Percentiles rank a stretch among this genome's conserved stretches.
Evolutionary conservation across 2,888 invertebrate genomes (phyloP).

Genomic region (Cordilura impudica): DNA sequence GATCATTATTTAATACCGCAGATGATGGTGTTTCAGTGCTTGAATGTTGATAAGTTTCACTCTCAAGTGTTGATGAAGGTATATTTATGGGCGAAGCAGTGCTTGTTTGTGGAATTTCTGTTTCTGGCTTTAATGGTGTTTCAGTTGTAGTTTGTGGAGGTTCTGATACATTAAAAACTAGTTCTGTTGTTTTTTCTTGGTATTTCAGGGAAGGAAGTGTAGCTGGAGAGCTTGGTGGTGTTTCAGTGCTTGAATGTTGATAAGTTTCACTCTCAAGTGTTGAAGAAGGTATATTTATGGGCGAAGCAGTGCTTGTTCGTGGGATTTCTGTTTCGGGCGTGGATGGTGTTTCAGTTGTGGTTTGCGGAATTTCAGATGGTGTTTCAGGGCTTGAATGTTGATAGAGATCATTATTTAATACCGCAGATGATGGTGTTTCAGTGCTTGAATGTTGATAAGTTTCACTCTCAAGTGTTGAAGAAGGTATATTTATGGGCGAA

Average conservation of each 20-base stretch:
- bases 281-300: no score
- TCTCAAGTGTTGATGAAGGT: not conserved
- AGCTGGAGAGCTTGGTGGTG: not conserved
- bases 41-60: not conserved
- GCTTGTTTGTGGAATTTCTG: not conserved
- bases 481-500: no score
- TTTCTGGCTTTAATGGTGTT: not conserved
- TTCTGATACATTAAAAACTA: not conserved
- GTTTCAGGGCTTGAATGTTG: no score
- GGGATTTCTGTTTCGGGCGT: not conserved
- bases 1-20: not conserved
- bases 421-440: not conserved
- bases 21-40: not conserved
- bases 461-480: no score
- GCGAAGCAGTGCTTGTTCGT: not conserved
- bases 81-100: not conserved
- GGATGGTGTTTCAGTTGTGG: no score
- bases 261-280: no score
- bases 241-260: not conserved
- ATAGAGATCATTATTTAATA: no score
- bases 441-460: no score
- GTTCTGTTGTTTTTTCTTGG: not conserved
- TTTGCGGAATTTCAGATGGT: no score
- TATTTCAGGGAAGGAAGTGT: no score
- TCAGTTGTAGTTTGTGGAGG: not conserved